Evolutionary conservation across 2,797 vertebrate genomes (phyloP).

Genomic region (Ciconia nigra): DNA sequence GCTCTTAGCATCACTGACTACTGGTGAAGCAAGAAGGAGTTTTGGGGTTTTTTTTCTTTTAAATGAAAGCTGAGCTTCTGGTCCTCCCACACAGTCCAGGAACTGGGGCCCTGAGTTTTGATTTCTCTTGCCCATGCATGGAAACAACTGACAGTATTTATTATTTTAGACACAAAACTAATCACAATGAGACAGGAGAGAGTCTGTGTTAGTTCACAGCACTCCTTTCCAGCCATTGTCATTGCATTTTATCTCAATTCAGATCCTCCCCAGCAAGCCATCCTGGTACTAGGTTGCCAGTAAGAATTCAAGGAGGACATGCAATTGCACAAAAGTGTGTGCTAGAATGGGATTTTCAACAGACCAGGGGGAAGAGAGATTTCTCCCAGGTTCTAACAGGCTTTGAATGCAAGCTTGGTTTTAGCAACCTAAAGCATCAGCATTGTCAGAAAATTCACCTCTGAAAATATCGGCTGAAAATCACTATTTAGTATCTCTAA

Average conservation of each 20-base stretch:
- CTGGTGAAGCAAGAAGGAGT: background rate
- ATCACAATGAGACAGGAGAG: background rate
- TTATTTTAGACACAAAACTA: background rate
- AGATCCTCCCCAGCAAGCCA: background rate
- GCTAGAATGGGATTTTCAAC: background rate
- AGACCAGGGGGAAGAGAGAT: background rate
- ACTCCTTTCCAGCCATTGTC: background rate
- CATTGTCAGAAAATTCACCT: background rate
- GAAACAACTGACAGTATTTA: background rate
- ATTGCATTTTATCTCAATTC: background rate
- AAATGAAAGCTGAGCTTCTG: conserved; percentile 9
- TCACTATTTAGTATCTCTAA: background rate
- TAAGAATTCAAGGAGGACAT: background rate
- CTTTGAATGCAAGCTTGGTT: background rate
- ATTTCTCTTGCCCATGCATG: background rate
- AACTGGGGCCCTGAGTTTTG: background rate
- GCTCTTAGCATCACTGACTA: background rate
- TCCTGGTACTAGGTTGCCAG: background rate
- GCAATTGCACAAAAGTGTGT: background rate
- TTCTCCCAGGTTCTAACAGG: background rate
- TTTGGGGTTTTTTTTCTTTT: background rate
- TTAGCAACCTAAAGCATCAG: background rate
- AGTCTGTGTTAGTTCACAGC: background rate
- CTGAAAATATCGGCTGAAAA: background rate
- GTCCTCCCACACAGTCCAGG: background rate